Conservation (phyloP, 1,140 invertebrate genomes). For the Saxidomus purpurata region DNA sequence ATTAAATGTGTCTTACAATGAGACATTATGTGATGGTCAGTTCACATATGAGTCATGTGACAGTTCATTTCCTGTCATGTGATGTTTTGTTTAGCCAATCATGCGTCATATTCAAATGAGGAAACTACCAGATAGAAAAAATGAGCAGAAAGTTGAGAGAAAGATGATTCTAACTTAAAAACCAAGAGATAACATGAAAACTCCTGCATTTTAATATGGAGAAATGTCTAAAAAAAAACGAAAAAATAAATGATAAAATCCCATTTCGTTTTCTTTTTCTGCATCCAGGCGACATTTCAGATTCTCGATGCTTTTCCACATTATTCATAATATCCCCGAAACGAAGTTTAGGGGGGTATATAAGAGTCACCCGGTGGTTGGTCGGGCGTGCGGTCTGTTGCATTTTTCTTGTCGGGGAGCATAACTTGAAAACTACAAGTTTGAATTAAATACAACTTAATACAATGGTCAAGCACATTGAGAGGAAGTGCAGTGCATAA, state of each 20-base stretch:
- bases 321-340: too few relatives aligned
- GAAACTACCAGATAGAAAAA: constrained; percentile 8
- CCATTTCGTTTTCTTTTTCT: not conserved
- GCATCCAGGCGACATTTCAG: too few relatives aligned
- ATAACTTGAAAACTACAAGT: too few relatives aligned
- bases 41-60: constrained; percentile 10
- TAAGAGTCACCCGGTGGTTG: too few relatives aligned
- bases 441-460: too few relatives aligned
- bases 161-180: constrained; percentile 15
- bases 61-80: constrained; percentile 23
- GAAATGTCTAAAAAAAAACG: constrained; percentile 4
- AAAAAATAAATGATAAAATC: constrained; percentile 43
- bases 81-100: constrained; percentile 21
- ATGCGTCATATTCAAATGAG: constrained; percentile 40
- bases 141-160: constrained; percentile 4
- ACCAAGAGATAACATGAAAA: not conserved
- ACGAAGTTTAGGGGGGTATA: too few relatives aligned
- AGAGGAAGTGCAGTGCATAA: too few relatives aligned
- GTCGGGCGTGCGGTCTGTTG: too few relatives aligned
- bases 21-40: constrained; percentile 9
- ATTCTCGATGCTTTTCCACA: too few relatives aligned
- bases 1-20: constrained; percentile 11
- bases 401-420: too few relatives aligned
- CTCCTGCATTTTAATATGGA: constrained; percentile 13
- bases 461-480: too few relatives aligned